These are phyloP conservation scores for Polypterus senegalus DNA, from an alignment of 2,113 vertebrate species.

Conservation along the genomic window DNA sequence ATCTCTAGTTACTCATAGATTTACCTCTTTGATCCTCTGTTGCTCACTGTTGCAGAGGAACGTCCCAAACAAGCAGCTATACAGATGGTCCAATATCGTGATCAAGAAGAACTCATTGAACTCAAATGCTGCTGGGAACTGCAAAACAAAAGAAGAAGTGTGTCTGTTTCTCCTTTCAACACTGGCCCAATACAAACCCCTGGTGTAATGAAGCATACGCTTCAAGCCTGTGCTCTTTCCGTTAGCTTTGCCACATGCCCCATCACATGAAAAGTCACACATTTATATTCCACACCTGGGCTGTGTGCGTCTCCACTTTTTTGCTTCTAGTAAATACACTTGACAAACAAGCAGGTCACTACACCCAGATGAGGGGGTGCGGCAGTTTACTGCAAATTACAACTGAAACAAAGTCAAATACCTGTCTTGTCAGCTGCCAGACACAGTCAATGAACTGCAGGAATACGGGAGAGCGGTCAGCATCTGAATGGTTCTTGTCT, in stretches of 20 bases:
- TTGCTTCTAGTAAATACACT: too few relatives aligned
- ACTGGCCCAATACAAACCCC: too few relatives aligned
- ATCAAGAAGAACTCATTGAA: conserved; percentile 93
- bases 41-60: conserved; percentile 93
- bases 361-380: too few relatives aligned
- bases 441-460: conserved; percentile 95
- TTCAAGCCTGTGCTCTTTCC: too few relatives aligned
- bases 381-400: too few relatives aligned
- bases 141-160: conserved; percentile 23
- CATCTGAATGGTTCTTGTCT: conserved; percentile 89
- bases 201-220: too few relatives aligned
- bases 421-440: conserved; percentile 97
- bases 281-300: too few relatives aligned
- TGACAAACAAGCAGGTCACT: too few relatives aligned
- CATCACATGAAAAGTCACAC: too few relatives aligned
- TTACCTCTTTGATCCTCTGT: conserved; percentile 81
- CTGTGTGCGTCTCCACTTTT: too few relatives aligned
- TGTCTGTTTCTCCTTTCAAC: too few relatives aligned
- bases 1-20: not conserved
- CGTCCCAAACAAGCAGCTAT: conserved; percentile 93
- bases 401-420: conserved; percentile 22
- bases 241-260: too few relatives aligned
- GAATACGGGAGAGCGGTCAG: conserved; percentile 89
- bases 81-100: conserved; percentile 88
- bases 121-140: conserved; percentile 96